Evolutionary conservation across 2,888 invertebrate genomes (phyloP), one percentile per base, ranked within the genome.

Genomic region (Myopa testacea): DNA sequence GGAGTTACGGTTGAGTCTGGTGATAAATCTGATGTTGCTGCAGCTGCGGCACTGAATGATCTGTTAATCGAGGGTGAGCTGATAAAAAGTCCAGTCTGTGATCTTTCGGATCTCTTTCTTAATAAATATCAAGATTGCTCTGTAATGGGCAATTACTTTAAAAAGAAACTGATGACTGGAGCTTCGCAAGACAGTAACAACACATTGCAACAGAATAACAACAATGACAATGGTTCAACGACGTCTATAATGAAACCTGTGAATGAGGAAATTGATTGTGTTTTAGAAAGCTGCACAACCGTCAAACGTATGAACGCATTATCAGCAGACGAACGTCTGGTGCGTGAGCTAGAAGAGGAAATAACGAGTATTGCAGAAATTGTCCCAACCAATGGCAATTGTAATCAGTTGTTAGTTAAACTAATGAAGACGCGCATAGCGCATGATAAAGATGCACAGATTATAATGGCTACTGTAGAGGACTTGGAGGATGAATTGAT

Each of bases 371-470:
- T 89, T 60, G 84, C 92, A 0, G 93, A 93, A 83, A 91, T 95
- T 65, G 85, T 93, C 78, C 93, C 94, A 0, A 93, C 93, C 0
- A 92, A 92, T 80, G 94, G 85, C 1, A 85, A 94, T 85, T 93
- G 93, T 80, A 91, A 91, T 79, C 93, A 94, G 86, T 85, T 95
- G 76, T 87, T 95, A 68, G 92, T 94, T 0, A 88, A 88, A 79
- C 76, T 89, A 26, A 79, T 86, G 63, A 87, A 87, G 45, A 86
- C 83, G 10, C 85, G 83, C 72, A 84, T 84, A 0, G 82, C 82
- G 62, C 76, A 83, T 7, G 60, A 68, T 14, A 82, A 84, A 10
- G 80, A 79, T 1, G 82, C 83, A 26, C 85, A 86, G 68, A 86
- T 87, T 55, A 87, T 87, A 62, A 87, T 86, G 85, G 85, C 86